Evolutionary conservation across 2,797 vertebrate genomes (phyloP), one percentile per base, ranked within the genome.

Genomic region (Acropternis orthonyx): DNA sequence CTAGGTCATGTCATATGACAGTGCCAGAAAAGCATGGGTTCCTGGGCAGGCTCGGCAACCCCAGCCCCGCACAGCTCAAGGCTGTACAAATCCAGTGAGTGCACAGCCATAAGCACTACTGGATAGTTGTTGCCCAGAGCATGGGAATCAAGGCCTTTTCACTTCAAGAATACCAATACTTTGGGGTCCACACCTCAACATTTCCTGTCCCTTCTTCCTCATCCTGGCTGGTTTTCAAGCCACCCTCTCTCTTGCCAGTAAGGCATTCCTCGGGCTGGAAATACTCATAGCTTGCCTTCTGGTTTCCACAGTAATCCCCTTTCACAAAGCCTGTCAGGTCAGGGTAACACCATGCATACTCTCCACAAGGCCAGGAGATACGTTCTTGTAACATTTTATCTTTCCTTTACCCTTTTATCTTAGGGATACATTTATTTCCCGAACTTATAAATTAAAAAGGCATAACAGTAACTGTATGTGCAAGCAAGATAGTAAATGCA

Each of bases 41-140:
- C 67, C 68, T 11, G 12, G 44, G 34, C 58, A 68, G 10, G 32
- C 51, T 61, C 44, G 65, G 54, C 18, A 39, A 41, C 10, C 7
- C 27, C 20, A 43, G 51, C 27, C 58, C 7, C 8, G 18, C 1
- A 28, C 21, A 63, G 39, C 43, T 37, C 59, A 34, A 41, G 36
- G 37, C 56, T 36, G 11, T 1, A 23, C 18, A 12, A 18, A 43
- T 2, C 23, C 80, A 54, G 5, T 1, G n/a, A 77, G 46, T 12
- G 12, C 2, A 4, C 17, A 11, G 61, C 39, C 48, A 77, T 24
- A 23, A 56, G 54, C 49, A 34, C 0, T 4, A 21, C 4, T 24
- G 65, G 20, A 32, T 0, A 11, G 15, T 0, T 54, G 27, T 0
- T 39, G 17, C n/a, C 30, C 39, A 67, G 23, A 69, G 21, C 2